Conservation (phyloP, 2,113 vertebrate species). For the Crotalus helleri region DNA sequence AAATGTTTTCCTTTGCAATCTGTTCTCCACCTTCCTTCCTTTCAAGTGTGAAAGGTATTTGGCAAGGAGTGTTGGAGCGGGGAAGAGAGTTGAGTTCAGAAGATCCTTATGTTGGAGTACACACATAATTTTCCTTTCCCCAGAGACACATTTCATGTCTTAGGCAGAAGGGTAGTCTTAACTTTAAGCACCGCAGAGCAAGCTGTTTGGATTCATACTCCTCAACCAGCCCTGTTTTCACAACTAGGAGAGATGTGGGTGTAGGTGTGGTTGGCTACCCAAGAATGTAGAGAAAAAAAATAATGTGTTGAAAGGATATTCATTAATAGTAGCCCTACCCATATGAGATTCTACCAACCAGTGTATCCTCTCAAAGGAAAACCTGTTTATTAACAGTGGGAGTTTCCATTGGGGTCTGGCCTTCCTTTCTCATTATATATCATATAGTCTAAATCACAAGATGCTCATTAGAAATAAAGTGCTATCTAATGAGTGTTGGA, state of each 20-base stretch:
- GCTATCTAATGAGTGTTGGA: background rate
- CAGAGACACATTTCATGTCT: background rate
- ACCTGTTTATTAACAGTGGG: background rate
- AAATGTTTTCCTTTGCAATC: background rate
- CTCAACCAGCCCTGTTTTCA: background rate
- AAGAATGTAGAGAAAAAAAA: background rate
- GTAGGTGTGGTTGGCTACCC: background rate
- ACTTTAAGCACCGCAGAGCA: background rate
- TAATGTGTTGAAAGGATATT: background rate
- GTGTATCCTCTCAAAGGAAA: background rate
- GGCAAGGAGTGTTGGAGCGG: background rate
- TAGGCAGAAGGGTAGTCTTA: background rate
- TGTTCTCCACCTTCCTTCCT: background rate
- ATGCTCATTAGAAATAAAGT: background rate
- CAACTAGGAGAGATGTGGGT: background rate
- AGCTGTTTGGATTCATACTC: background rate
- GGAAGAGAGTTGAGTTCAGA: background rate
- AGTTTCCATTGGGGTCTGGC: background rate
- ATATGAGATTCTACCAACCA: background rate
- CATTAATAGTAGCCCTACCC: background rate
- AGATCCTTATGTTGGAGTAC: background rate
- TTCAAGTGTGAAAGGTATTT: background rate
- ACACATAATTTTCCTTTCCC: background rate
- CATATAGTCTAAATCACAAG: background rate
- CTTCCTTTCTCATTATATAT: background rate